Conservation (phyloP, 1,140 invertebrate species). For the Maconellicoccus hirsutus region DNA sequence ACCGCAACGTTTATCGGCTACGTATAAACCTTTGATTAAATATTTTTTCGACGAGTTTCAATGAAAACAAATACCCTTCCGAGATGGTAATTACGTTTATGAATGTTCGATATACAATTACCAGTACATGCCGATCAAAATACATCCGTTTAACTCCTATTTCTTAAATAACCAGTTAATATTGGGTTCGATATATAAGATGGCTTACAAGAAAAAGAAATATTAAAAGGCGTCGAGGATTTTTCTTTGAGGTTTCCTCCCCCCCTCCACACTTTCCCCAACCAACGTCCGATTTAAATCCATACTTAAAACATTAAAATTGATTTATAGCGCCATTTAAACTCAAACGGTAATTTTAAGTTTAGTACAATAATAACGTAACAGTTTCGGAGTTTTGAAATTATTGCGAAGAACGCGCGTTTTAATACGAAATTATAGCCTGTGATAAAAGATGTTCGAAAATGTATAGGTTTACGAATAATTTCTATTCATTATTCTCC, state of each 20-base stretch:
- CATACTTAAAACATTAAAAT: slow-evolving; percentile 3
- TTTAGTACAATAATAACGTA: neutral
- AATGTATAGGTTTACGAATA: slow-evolving; percentile 9
- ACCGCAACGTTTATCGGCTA: too few relatives aligned
- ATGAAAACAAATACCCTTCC: too few relatives aligned
- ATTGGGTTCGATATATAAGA: neutral
- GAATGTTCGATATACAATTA: neutral
- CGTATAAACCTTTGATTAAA: too few relatives aligned
- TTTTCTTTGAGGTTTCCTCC: neutral
- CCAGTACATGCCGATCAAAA: neutral
- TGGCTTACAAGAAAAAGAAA: neutral
- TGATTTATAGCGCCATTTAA: neutral
- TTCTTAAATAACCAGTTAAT: neutral
- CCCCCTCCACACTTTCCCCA: neutral
- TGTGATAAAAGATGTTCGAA: slow-evolving; percentile 5
- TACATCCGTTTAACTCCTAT: neutral
- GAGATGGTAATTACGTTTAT: too few relatives aligned
- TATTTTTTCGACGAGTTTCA: too few relatives aligned
- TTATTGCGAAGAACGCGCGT: neutral
- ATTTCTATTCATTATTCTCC: slow-evolving; percentile 10
- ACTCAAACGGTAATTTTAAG: neutral
- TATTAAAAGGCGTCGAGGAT: slow-evolving; percentile 4
- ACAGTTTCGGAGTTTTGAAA: neutral
- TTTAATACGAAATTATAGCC: slow-evolving; percentile 9
- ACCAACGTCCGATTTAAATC: neutral